phyloP scores from a whole-genome alignment of 2,888 invertebrate species.

The Nowickia ferox region DNA sequence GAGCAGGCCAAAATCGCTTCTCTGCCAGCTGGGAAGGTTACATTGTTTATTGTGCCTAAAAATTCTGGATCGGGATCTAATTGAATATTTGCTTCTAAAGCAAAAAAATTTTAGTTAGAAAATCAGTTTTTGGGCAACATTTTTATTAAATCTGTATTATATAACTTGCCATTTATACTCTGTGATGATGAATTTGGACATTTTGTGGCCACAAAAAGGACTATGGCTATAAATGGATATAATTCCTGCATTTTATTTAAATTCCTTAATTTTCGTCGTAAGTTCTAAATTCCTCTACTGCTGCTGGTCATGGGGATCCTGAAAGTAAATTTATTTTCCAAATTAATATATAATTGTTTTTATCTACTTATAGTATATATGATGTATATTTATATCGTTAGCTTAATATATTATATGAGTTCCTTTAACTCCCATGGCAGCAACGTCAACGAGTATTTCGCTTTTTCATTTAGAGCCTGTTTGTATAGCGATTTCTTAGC shows the following conservation, averaged over 20 bases:
- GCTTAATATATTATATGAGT: no score
- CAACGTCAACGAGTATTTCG: no score
- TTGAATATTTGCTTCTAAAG: constrained; percentile 79
- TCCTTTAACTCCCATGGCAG: no score
- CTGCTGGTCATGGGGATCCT: constrained; percentile 15
- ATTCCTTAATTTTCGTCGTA: not conserved
- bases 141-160: not conserved
- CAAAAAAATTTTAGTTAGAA: not conserved
- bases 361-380: no score
- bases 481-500: no score
- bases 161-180: constrained; percentile 79
- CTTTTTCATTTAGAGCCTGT: no score
- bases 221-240: constrained; percentile 76
- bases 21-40: constrained; percentile 83
- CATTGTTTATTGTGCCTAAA: constrained; percentile 82
- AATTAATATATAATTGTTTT: no score
- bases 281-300: not conserved
- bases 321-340: not conserved
- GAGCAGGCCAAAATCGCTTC: constrained; percentile 83
- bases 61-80: constrained; percentile 83
- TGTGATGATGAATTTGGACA: constrained; percentile 79
- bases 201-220: constrained; percentile 79
- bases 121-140: not conserved
- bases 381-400: no score
- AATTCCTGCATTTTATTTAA: constrained; percentile 76